Percentiles rank a stretch among this genome's conserved stretches.
Conservation (phyloP, 2,888 invertebrate species). For the Chymomyza caudatula region DNA sequence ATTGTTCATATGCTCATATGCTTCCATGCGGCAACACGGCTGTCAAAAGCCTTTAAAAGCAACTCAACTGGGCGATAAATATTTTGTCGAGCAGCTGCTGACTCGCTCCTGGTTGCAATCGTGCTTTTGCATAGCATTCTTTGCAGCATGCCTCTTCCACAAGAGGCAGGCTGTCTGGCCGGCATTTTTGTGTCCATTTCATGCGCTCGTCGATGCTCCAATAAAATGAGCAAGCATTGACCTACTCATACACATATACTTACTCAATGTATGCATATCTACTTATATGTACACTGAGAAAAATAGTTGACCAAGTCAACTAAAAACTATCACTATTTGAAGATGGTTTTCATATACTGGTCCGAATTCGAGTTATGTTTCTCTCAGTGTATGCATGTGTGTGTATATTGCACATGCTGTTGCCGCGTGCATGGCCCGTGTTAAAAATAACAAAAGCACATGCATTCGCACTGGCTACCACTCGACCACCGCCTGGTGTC, state of each 20-base stretch:
- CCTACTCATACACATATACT: conserved; percentile 17
- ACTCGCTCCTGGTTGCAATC: conserved; percentile 28
- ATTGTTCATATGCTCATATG: conserved; percentile 6
- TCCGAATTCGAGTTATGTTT: too few species aligned
- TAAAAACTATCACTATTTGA: too few species aligned
- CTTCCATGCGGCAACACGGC: conserved; percentile 52
- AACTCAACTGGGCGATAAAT: conserved; percentile 42
- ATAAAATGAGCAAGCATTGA: conserved; percentile 54
- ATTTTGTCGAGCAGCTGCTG: conserved; percentile 40
- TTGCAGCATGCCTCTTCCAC: not conserved
- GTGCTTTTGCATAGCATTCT: not conserved
- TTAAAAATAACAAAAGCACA: conserved; percentile 33
- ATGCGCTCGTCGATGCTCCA: conserved; percentile 57
- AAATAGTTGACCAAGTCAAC: too few species aligned
- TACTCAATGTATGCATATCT: not conserved
- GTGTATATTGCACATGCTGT: not conserved
- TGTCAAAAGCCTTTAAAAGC: conserved; percentile 64
- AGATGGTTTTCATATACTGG: too few species aligned
- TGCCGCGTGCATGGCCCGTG: not conserved
- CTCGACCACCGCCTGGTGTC: not conserved
- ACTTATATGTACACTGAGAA: not conserved
- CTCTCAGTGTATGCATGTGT: not conserved
- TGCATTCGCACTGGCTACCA: conserved; percentile 10
- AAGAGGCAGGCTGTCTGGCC: conserved; percentile 1
- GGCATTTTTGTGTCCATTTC: conserved; percentile 48